These are phyloP conservation scores for Sepiola atlantica DNA, from an alignment of 2,888 invertebrate species.

Conservation along the genomic window DNA sequence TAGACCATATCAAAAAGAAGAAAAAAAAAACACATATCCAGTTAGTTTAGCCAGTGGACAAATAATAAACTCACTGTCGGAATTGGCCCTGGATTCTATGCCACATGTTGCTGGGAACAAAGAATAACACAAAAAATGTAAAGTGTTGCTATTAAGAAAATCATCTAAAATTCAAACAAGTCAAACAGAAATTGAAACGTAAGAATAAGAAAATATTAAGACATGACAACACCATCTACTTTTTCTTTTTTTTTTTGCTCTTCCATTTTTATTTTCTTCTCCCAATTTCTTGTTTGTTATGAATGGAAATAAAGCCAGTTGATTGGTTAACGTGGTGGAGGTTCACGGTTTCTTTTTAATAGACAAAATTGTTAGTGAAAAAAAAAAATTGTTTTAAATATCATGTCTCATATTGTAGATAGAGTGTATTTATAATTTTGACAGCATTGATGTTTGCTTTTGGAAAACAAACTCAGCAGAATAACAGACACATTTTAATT, in stretches of 20 bases:
- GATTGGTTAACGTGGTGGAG: neutral
- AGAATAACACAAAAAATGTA: slow-evolving; percentile 20
- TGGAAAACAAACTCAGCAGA: neutral
- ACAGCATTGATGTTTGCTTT: neutral
- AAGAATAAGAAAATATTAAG: neutral
- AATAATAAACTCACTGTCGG: slow-evolving; percentile 39
- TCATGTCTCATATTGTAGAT: neutral
- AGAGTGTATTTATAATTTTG: neutral
- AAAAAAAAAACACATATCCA: slow-evolving; percentile 40
- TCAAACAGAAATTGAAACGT: neutral
- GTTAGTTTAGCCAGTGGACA: neutral
- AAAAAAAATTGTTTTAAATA: neutral
- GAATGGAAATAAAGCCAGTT: neutral
- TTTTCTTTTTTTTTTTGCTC: neutral
- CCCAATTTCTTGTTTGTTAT: neutral
- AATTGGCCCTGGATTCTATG: slow-evolving; percentile 43
- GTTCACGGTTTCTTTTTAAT: neutral
- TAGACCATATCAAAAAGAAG: neutral
- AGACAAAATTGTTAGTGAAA: slow-evolving; percentile 1
- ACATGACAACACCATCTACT: neutral
- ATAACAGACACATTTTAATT: neutral
- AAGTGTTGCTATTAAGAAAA: slow-evolving; percentile 15
- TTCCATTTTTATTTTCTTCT: neutral
- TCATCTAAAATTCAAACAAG: neutral
- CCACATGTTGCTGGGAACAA: slow-evolving; percentile 46